Conservation (phyloP, 2,888 invertebrate genomes). For the Epirrhoe alternata region DNA sequence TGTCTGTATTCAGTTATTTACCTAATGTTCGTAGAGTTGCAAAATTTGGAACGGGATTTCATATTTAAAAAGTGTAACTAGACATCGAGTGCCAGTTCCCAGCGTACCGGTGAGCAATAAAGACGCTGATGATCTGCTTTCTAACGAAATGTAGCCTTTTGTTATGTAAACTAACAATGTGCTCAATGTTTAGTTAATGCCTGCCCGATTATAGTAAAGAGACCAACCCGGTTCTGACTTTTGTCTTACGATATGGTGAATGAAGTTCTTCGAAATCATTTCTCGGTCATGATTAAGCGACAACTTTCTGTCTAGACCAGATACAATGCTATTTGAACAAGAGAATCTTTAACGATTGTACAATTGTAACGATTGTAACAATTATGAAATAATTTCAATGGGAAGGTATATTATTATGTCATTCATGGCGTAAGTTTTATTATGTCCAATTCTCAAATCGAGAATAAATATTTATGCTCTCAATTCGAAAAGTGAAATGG, state of each 20-base stretch:
- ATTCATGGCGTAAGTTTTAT: constrained; percentile 10
- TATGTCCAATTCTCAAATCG: not conserved
- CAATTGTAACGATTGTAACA: constrained; percentile 13
- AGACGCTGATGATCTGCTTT: constrained; percentile 13
- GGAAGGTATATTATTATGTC: constrained; percentile 9
- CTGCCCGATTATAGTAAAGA: constrained; percentile 42
- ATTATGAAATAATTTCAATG: constrained; percentile 14
- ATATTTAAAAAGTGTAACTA: not conserved
- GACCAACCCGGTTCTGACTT: constrained; percentile 49
- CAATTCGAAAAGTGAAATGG: constrained; percentile 23
- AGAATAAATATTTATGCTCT: constrained; percentile 12
- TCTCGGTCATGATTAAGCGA: constrained; percentile 34
- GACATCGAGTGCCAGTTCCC: not conserved
- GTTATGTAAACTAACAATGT: constrained; percentile 74
- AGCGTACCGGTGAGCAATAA: constrained; percentile 6
- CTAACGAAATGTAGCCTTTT: constrained; percentile 52
- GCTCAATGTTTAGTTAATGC: constrained; percentile 60
- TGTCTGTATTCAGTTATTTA: not conserved
- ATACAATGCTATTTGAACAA: constrained; percentile 20
- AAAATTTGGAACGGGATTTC: not conserved
- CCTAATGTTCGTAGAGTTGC: not conserved
- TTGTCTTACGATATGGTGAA: constrained; percentile 39
- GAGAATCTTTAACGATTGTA: constrained; percentile 4
- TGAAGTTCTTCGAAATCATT: constrained; percentile 35
- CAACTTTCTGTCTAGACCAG: constrained; percentile 35